Evolutionary conservation across 1,140 invertebrate species (phyloP).

Genomic region (Schlechtendalia chinensis): DNA sequence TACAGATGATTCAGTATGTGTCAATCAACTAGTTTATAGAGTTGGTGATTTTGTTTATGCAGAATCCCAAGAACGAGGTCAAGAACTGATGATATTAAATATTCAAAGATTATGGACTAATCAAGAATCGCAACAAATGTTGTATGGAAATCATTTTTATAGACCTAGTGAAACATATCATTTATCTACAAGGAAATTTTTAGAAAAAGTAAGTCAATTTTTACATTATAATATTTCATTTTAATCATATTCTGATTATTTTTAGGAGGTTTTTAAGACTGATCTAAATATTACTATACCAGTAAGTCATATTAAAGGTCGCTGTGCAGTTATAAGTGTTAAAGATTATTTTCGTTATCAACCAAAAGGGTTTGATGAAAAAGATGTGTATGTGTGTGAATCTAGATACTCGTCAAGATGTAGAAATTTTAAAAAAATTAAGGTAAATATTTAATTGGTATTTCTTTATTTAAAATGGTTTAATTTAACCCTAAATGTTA

Average conservation of each 20-base stretch:
- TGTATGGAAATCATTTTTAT: constrained; percentile 85
- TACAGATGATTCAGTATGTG: constrained; percentile 54
- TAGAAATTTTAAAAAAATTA: constrained; percentile 88
- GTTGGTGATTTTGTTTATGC: constrained; percentile 91
- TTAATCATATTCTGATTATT: constrained; percentile 51
- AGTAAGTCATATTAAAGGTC: constrained; percentile 83
- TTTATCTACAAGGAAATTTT: constrained; percentile 88
- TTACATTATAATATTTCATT: background rate
- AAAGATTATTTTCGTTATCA: constrained; percentile 91
- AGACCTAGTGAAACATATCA: constrained; percentile 94
- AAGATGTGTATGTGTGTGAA: constrained; percentile 97
- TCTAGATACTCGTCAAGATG: constrained; percentile 84
- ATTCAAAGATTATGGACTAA: constrained; percentile 87
- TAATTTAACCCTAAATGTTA: constrained; percentile 48
- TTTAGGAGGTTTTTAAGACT: constrained; percentile 91
- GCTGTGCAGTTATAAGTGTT: constrained; percentile 90
- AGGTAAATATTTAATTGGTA: constrained; percentile 31
- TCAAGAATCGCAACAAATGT: constrained; percentile 77
- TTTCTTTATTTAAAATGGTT: background rate
- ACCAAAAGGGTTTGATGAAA: constrained; percentile 84
- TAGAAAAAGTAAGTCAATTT: constrained; percentile 65
- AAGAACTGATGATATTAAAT: constrained; percentile 80
- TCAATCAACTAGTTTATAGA: constrained; percentile 70
- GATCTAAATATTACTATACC: constrained; percentile 80
- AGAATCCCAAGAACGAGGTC: constrained; percentile 73